phyloP scores from a whole-genome alignment of 2,113 vertebrate genomes.

The Laticauda laticaudata region DNA sequence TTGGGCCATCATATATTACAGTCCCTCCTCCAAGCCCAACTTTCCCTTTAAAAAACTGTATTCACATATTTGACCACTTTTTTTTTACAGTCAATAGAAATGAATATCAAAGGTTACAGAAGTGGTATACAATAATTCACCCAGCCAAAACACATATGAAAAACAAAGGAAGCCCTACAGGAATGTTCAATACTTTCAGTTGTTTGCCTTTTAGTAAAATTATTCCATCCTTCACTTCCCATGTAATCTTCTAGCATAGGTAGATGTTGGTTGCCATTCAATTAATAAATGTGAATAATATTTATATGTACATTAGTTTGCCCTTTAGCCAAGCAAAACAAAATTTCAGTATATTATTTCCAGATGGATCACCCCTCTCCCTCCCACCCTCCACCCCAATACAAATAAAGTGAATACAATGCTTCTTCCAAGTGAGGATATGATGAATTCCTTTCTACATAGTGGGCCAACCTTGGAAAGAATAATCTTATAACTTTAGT shows the following conservation, averaged over 20 bases:
- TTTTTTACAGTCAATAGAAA: conserved; percentile 61
- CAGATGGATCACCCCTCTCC: not conserved
- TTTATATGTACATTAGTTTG: not conserved
- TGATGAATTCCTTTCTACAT: not conserved
- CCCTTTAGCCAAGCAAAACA: not conserved
- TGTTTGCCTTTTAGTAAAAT: conserved; percentile 48
- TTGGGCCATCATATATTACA: conserved; percentile 40
- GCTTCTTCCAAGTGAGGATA: not conserved
- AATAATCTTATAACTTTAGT: not conserved
- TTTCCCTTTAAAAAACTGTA: conserved; percentile 13
- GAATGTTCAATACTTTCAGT: conserved; percentile 44
- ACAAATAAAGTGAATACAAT: not conserved
- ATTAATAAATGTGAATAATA: not conserved
- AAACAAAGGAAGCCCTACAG: conserved; percentile 52
- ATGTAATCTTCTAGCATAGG: conserved; percentile 30
- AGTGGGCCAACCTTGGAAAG: not conserved
- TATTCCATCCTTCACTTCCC: conserved; percentile 53
- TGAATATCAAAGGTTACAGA: conserved; percentile 64
- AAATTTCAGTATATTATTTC: not conserved
- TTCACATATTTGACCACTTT: conserved; percentile 54
- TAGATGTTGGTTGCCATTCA: not conserved
- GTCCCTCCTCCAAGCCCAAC: not conserved
- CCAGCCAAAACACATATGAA: conserved; percentile 50
- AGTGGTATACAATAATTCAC: conserved; percentile 61
- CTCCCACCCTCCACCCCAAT: not conserved